phyloP scores from a whole-genome alignment of 2,888 invertebrate genomes.

The Hipparchia sbordonii region DNA sequence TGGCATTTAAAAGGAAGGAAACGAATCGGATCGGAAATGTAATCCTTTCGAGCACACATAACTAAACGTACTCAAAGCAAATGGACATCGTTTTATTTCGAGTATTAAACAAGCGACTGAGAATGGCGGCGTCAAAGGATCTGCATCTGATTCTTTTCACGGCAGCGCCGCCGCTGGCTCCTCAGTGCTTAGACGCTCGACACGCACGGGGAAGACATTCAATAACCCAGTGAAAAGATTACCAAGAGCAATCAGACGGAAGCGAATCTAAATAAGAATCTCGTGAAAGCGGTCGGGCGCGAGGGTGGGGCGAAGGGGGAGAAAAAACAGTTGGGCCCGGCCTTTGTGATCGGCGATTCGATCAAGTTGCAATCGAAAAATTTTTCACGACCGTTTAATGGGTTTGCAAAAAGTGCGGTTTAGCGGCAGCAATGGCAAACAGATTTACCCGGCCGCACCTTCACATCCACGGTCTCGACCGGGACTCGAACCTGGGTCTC shows the following conservation, averaged over 20 bases:
- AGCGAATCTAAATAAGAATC: constrained; percentile 84
- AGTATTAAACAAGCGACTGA: constrained; percentile 58
- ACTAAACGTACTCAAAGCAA: constrained; percentile 50
- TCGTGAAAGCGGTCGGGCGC: constrained; percentile 76
- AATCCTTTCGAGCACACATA: constrained; percentile 45
- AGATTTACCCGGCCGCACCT: constrained; percentile 48
- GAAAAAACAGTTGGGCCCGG: constrained; percentile 71
- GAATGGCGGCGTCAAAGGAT: constrained; percentile 61
- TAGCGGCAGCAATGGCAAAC: constrained; percentile 48
- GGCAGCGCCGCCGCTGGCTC: constrained; percentile 53
- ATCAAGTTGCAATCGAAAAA: constrained; percentile 74
- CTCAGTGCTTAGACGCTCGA: constrained; percentile 58
- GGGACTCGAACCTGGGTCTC: constrained; percentile 80
- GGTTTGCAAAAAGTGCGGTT: constrained; percentile 59
- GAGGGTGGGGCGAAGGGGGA: constrained; percentile 60
- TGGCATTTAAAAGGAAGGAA: constrained; percentile 36
- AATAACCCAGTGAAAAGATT: constrained; percentile 83
- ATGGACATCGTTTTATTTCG: constrained; percentile 56
- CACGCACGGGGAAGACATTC: constrained; percentile 81
- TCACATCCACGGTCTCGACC: constrained; percentile 77
- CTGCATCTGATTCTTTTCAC: constrained; percentile 60
- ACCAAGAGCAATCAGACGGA: constrained; percentile 83
- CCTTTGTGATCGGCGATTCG: constrained; percentile 78
- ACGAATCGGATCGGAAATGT: constrained; percentile 42
- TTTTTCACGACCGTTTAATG: constrained; percentile 67